phyloP scores from a whole-genome alignment of 1,140 invertebrate species.

The Drosophila mojavensis region DNA sequence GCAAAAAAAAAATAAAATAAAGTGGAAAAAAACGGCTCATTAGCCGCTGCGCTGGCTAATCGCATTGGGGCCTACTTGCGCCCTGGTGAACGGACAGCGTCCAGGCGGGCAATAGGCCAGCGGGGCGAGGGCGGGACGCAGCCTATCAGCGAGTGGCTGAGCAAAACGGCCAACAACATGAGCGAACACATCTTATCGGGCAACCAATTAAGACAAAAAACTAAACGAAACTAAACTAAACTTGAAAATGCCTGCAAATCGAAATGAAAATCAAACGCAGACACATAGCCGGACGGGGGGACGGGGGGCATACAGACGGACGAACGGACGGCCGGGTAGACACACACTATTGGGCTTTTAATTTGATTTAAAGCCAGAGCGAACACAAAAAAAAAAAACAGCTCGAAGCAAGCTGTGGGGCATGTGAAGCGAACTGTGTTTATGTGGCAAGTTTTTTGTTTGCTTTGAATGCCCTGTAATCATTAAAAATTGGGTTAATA shows the following conservation, averaged over 20 bases:
- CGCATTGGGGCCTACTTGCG: constrained; percentile 27
- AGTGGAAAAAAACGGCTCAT: constrained; percentile 41
- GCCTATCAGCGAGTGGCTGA: constrained; percentile 23
- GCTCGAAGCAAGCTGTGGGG: neutral
- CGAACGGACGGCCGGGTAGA: neutral
- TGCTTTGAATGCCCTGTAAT: constrained; percentile 1
- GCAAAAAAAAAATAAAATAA: neutral
- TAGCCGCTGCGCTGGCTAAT: constrained; percentile 40
- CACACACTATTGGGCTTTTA: constrained; percentile 61
- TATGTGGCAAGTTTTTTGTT: constrained; percentile 11
- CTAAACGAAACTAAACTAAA: constrained; percentile 47
- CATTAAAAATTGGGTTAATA: neutral
- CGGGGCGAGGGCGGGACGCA: neutral
- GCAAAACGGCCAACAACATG: constrained; percentile 63
- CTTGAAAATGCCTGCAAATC: constrained; percentile 67
- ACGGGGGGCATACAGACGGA: neutral
- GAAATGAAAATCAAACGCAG: constrained; percentile 62
- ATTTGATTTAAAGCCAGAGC: constrained; percentile 67
- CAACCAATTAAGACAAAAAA: constrained; percentile 79
- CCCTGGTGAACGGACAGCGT: constrained; percentile 33
- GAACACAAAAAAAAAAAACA: neutral
- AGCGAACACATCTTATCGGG: constrained; percentile 74
- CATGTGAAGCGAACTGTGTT: neutral
- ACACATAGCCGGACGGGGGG: constrained; percentile 1
- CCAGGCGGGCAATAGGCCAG: neutral